Evolutionary conservation across 1,140 invertebrate species (phyloP).

Genomic region (Antheraea pernyi): DNA sequence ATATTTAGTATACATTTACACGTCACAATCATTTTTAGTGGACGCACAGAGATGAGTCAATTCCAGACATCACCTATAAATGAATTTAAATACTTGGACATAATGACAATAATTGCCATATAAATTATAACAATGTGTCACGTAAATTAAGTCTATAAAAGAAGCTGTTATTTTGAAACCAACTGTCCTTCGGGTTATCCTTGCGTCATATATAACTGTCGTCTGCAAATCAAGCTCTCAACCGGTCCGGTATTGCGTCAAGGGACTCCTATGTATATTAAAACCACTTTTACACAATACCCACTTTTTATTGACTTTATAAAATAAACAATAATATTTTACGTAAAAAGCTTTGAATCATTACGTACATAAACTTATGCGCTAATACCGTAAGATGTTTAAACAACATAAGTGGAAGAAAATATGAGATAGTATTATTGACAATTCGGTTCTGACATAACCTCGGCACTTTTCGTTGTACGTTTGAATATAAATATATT

Average conservation of each 20-base stretch:
- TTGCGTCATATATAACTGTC: background rate
- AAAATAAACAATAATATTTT: constrained; percentile 11
- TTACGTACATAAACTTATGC: background rate
- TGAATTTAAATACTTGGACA: no score
- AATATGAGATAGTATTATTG: background rate
- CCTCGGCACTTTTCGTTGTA: no score
- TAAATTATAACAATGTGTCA: no score
- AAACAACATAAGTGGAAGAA: background rate
- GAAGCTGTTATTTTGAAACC: background rate
- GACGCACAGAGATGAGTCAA: no score
- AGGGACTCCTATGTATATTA: background rate
- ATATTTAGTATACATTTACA: no score
- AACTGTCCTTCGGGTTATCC: background rate
- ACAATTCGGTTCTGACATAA: background rate
- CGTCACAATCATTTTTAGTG: no score
- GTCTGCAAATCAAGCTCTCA: background rate
- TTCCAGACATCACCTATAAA: no score
- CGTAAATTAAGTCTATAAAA: background rate
- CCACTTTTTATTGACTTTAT: background rate
- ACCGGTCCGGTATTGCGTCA: constrained; percentile 5
- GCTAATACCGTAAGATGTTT: background rate
- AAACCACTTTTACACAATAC: constrained; percentile 11
- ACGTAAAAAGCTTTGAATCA: background rate
- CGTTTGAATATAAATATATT: no score
- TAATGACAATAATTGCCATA: no score